Evolutionary conservation across 2,113 vertebrate species (phyloP), one percentile per base, ranked within the genome.

Genomic region (Mirounga angustirostris): DNA sequence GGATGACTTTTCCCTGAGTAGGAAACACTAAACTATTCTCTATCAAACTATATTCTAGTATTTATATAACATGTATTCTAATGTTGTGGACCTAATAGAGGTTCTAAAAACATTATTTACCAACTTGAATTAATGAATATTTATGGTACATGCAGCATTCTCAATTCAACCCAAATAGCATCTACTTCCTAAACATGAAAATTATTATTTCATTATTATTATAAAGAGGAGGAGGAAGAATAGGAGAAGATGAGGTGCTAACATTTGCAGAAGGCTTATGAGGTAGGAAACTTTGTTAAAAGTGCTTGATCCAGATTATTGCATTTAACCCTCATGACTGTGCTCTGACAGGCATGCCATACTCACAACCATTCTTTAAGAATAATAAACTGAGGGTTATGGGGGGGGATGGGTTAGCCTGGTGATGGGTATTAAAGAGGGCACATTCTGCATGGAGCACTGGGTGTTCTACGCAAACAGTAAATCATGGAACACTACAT

Each of bases 21-120:
- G 1, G 7, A 92, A 69, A 82, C 21, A 24, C 18, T 82, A 26
- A 95, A 33, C 30, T 56, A 21, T 52, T 82, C n/a, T 78, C 59
- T 36, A 94, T 1, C 30, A 54, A 67, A 61, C 24, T 83, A 30
- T 8, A 30, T 21, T 13, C 21, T 91, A 2, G 13, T 56, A 52
- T 36, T 36, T 40, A 78, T 1, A 90, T 10, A 92, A 22, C 16
- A 86, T 24, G 7, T 56, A 63, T n/a, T 85, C 46, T 28, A 9
- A 7, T 50, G n/a, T 22, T n/a, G 67, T 56, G 43, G 21, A 86
- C 12, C 9, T 71, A 86, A 36, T 0, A 82, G 18, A 90, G 16
- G 33, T 4, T 67, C 12, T 79, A 52, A 79, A 87, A 94, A 74
- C 6, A 92, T 46, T 50, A 89, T n/a, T 61, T 84, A 83, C 40